Base-by-base conservation (phyloP, 2,888 invertebrate species). In the Melinaea menophilus region DNA sequence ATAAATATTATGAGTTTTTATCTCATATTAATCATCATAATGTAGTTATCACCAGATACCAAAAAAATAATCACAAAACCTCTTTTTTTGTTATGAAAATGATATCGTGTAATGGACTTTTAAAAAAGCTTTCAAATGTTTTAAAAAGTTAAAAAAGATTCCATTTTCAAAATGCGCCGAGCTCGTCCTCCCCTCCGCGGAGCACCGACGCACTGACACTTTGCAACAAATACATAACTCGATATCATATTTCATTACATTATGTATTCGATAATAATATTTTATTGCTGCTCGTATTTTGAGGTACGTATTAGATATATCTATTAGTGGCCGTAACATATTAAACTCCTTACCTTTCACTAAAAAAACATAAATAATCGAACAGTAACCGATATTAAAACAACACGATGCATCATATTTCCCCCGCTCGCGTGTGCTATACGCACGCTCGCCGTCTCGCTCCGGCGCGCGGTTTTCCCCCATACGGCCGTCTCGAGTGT, bases 351-450 rank as follows among this genome's bases (percentile, higher is more conserved):
- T 84, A 81, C 78, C 76, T 81, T 79, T 79, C 74, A 80, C 83
- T 81, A 81, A 72, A 69, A 71, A 77, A 84, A 82, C 75, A 80
- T 85, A 85, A 84, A 85, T 84, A 86, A 86, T 84, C 81, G 84
- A 85, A 86, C 77, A 83, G 85, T 82, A 84, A 86, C 83, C 81
- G 85, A 88, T 89, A 87, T 81, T 87, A 84, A 86, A 88, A 89
- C 86, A 89, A 86, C 86, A 85, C 82, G 83, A 88, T 90, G 90
- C 88, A 90, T 89, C 89, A 87, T 88, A 86, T 85, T 88, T 85
- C 86, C 82, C 85, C 84, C 82, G 79, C 78, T 62, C 56, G 54
- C 78, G 79, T 83, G 82, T 81, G 31, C 51, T 41, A 37, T 37
- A 83, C 85, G 88, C 86, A 81, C 77, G 71, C 71, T 71, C 63